phyloP scores from a whole-genome alignment of 2,888 invertebrate genomes.

The Mycalesis mineus region DNA sequence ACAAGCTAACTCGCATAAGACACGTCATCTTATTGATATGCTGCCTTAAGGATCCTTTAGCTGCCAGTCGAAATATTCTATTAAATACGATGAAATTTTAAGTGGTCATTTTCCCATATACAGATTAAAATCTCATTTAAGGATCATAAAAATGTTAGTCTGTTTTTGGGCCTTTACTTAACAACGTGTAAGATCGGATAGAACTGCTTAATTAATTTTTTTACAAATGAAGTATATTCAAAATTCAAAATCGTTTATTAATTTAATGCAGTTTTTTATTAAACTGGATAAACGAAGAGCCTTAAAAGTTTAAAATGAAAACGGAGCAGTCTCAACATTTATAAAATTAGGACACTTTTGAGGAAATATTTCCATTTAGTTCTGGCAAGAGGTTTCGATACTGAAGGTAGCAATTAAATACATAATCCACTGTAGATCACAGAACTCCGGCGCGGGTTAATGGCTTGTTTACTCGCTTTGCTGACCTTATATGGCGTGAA shows the following conservation, averaged over 20 bases:
- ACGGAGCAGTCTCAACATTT: too few species aligned
- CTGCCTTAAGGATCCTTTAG: not conserved
- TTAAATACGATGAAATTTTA: too few species aligned
- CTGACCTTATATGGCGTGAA: slow-evolving; percentile 72
- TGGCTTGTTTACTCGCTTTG: slow-evolving; percentile 64
- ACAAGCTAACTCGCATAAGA: not conserved
- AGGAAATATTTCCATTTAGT: slow-evolving; percentile 19
- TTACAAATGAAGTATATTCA: too few species aligned
- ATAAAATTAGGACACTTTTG: slow-evolving; percentile 10
- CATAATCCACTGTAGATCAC: slow-evolving; percentile 65
- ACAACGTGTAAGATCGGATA: too few species aligned
- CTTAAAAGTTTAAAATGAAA: not conserved
- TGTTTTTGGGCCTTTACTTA: too few species aligned
- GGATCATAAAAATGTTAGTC: too few species aligned
- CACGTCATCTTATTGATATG: not conserved
- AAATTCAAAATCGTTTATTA: too few species aligned
- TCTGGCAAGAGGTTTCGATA: slow-evolving; percentile 28
- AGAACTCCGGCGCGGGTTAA: slow-evolving; percentile 55
- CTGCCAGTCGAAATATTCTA: not conserved
- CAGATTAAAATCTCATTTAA: too few species aligned
- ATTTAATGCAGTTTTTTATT: too few species aligned
- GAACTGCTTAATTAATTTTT: too few species aligned
- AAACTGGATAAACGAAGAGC: too few species aligned
- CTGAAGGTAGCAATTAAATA: slow-evolving; percentile 65
- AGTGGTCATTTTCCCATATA: too few species aligned